Conservation (phyloP, 2,888 invertebrate species). For the Ophonus ardosiacus region DNA sequence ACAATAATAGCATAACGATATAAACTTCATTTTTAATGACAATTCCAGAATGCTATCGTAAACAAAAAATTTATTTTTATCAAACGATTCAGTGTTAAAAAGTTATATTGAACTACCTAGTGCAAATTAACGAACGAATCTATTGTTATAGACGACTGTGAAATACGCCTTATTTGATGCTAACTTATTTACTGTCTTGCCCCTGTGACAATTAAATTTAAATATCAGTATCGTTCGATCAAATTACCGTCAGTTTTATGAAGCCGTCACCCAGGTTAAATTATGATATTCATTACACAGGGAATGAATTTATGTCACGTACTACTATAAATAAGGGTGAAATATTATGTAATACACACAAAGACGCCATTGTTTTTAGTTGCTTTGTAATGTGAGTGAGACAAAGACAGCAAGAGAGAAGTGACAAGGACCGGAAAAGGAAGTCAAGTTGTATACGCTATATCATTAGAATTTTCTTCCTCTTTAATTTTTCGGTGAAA, state of each 20-base stretch:
- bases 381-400: conserved; percentile 19
- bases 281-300: conserved; percentile 53
- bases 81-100: no score
- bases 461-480: conserved; percentile 27
- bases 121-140: no score
- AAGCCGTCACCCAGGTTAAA: conserved; percentile 29
- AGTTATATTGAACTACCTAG: no score
- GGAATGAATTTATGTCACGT: conserved; percentile 60
- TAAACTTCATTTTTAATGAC: no score
- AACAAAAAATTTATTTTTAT: no score
- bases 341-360: conserved; percentile 57
- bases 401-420: not conserved
- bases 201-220: not conserved
- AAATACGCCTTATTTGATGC: not conserved
- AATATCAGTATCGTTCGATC: not conserved
- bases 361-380: conserved; percentile 47
- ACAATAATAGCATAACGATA: no score
- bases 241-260: not conserved
- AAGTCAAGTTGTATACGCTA: not conserved
- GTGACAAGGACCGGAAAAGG: not conserved
- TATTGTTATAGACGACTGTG: no score
- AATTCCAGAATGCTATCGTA: no score
- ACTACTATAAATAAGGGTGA: conserved; percentile 59
- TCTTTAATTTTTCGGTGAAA: not conserved
- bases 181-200: not conserved